A percentile compares a stretch with the other conserved stretches of the same genome.
phyloP scores from a whole-genome alignment of 2,888 invertebrate genomes.

The Coremacera marginata region DNA sequence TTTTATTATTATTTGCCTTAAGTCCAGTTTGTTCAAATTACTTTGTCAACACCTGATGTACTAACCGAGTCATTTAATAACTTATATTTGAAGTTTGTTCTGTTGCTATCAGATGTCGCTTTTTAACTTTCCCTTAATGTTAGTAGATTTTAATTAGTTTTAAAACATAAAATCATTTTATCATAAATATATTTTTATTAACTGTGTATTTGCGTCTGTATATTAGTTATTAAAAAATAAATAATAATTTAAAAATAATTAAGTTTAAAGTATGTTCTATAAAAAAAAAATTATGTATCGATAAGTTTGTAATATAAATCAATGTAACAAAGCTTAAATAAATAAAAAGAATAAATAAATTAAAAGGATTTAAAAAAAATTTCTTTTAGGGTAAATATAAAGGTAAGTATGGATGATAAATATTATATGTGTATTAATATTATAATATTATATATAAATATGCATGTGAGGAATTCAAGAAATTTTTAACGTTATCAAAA shows the following conservation, averaged over 20 bases:
- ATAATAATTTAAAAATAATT: neutral
- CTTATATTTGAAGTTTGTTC: neutral
- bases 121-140: neutral
- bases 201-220: conserved; percentile 10
- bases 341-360: neutral
- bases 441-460: too few relatives aligned
- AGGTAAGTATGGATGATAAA: too few relatives aligned
- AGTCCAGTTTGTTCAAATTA: too few relatives aligned
- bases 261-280: neutral
- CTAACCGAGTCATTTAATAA: neutral
- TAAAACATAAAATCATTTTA: neutral
- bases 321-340: neutral
- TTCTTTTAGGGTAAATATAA: conserved; percentile 34
- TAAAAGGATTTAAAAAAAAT: neutral
- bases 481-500: too few relatives aligned
- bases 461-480: too few relatives aligned
- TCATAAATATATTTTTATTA: neutral
- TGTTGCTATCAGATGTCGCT: conserved; percentile 9
- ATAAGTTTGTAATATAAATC: neutral
- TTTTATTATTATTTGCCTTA: too few relatives aligned
- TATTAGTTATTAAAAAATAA: conserved; percentile 9
- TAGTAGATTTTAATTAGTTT: conserved; percentile 5
- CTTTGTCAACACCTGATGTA: neutral
- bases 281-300: neutral
- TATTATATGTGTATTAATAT: too few relatives aligned